Base-by-base conservation (phyloP, 2,797 vertebrate genomes). In the Tiaroga cobitis region DNA sequence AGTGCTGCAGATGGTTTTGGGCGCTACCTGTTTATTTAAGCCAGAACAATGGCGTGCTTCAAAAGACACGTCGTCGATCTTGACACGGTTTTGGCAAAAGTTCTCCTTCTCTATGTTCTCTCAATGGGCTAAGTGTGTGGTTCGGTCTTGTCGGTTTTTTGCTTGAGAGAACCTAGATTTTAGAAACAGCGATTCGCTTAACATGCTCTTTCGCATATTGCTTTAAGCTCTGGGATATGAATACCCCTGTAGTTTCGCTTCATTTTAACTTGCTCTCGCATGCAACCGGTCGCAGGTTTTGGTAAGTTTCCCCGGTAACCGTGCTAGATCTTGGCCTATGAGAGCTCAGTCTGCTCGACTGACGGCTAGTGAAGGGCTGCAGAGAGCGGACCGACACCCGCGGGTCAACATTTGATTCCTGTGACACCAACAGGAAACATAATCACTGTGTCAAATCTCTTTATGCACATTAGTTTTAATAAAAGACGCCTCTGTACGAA, bases 161-260 rank as follows among this genome's bases (percentile, higher is more conserved):
- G 94, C 92, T 29, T 51, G 89, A 74, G 51, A 79, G 76, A 85
- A 80, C 82, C 67, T 77, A 68, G 67, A 79, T 85, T 51, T 41
- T 87, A 90, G 90, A 93, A 92, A 94, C 92, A 89, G 90, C 89
- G 89, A 91, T 93, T 93, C 90, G 91, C 91, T 89, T 91, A 91
- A 93, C 93, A 94, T 90, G 91, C 90, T 88, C 90, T 73, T 89
- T 93, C 86, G 87, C 91, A 92, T 93, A 92, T 93, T 92, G 90
- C 91, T 90, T 88, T 90, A 91, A 93, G 92, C 91, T 91, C 92
- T 92, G 91, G 93, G 91, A 93, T 76, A 77, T 41, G 29, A 78
- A 70, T 49, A 72, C 10, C 74, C 15, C 29, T 26, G 59, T 54
- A 59, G 82, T 81, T 41, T 85, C 11, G 43, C 61, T 26, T 75